Percentiles rank a stretch among this genome's conserved stretches.
These are phyloP conservation scores for Megalopta genalis DNA, from an alignment of 1,140 invertebrate genomes.

Conservation along the genomic window DNA sequence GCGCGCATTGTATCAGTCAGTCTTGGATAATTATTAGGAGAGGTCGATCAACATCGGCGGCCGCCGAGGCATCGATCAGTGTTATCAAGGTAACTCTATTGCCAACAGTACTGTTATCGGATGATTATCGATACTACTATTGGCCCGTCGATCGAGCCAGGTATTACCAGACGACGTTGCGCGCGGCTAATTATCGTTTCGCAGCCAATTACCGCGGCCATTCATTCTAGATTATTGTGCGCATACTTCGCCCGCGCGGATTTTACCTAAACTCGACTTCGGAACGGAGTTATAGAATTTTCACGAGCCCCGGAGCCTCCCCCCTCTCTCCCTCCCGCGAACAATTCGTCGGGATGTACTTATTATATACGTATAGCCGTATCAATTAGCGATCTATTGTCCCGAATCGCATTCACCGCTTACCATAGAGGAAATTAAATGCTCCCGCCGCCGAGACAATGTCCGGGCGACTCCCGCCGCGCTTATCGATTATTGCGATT, in stretches of 20 bases:
- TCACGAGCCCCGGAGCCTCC: not conserved
- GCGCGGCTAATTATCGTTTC: conserved; percentile 59
- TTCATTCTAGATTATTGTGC: conserved; percentile 1
- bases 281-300: not conserved
- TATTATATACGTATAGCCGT: no score
- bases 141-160: conserved; percentile 47
- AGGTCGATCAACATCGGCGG: conserved; percentile 60
- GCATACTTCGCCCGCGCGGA: not conserved
- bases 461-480: not conserved
- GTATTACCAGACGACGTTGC: conserved; percentile 39
- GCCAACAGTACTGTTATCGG: conserved; percentile 60
- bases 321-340: not conserved
- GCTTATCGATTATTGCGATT: no score
- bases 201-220: conserved; percentile 48
- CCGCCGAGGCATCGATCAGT: conserved; percentile 53
- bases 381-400: no score
- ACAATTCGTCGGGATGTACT: not conserved
- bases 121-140: conserved; percentile 59
- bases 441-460: no score
- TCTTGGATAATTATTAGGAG: conserved; percentile 65
- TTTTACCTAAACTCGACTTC: not conserved
- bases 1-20: conserved; percentile 51
- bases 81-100: conserved; percentile 64
- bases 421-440: no score
- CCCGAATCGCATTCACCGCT: no score